Conservation (phyloP, 2,113 vertebrate genomes). For the Mesocricetus auratus region DNA sequence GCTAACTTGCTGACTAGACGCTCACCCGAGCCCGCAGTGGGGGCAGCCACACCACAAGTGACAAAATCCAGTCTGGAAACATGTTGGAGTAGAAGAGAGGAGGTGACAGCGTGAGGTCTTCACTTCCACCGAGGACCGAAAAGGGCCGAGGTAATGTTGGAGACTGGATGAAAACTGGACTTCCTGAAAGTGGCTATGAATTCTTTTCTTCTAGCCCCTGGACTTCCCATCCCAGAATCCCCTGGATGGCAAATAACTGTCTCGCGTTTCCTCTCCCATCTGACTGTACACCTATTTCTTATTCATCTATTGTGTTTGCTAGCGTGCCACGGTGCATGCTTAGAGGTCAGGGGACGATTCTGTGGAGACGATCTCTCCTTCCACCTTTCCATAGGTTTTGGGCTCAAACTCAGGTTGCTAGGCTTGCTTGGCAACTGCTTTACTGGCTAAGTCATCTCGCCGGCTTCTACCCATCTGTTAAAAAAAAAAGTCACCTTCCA, state of each 20-base stretch:
- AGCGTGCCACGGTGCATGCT: not conserved
- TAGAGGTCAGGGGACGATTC: not conserved
- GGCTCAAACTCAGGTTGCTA: not conserved
- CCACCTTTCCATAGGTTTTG: too few relatives aligned
- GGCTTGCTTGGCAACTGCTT: not conserved
- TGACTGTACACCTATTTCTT: not conserved
- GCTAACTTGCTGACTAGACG: not conserved
- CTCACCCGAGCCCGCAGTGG: not conserved
- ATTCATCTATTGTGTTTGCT: not conserved
- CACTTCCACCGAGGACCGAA: slow-evolving; percentile 18
- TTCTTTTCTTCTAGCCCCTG: slow-evolving; percentile 33
- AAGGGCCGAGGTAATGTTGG: slow-evolving; percentile 39
- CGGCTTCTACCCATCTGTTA: not conserved
- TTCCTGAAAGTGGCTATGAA: slow-evolving; percentile 53
- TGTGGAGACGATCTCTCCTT: not conserved
- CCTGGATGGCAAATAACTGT: slow-evolving; percentile 23
- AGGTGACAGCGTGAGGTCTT: not conserved
- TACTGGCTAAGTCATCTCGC: not conserved
- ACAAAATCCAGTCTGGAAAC: not conserved
- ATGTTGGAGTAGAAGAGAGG: not conserved
- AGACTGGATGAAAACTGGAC: slow-evolving; percentile 23
- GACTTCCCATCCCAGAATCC: slow-evolving; percentile 29
- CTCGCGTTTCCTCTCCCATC: not conserved
- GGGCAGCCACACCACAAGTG: not conserved
- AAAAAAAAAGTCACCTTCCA: slow-evolving; percentile 30